Base-by-base conservation (phyloP, 2,113 vertebrate species). In the Girardinichthys multiradiatus region DNA sequence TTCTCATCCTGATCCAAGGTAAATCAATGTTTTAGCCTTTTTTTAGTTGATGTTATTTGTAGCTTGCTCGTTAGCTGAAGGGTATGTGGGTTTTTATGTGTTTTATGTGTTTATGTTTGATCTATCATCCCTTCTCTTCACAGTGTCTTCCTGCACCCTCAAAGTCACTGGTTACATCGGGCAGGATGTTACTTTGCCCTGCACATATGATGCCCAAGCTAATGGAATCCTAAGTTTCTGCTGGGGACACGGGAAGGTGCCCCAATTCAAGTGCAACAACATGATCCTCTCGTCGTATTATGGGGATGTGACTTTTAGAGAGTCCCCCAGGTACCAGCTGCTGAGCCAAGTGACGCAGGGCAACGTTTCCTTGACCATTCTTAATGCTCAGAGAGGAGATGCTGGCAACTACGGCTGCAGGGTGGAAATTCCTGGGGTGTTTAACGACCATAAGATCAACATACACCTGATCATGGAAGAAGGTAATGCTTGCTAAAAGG, bases 351-450 rank as follows among this genome's bases (percentile, higher is more conserved):
- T 93, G 65, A 0, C 0, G 0, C 4, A 0, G 0, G 95, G 96
- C 0, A 59, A 95, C 0, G 88, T 96, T 60, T 96, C 95, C 31
- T 88, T 98, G 80, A 97, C 95, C 0, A 94, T 96, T 1, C 0
- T 80, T 19, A 33, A 84, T 0, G 82, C 84, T 1, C 21, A 17
- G 19, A 33, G 61, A 68, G 29, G 58, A 0, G 96, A 97, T 69
- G 79, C 84, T 0, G 96, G 95, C 6, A 29, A 0, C 0, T 97
- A 96, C 7, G 95, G 96, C 85, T 98, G 96, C 79, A 94, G 94
- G 0, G 72, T 97, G 21, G 91, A 95, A 74, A 24, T 92, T 61
- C 2, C 9, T 0, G 95, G 96, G 0, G 87, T 0, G 90, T 95
- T 96, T 84, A 97, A 96, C 0, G 96, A 96, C n/a, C 10, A 58